Base-by-base conservation (phyloP, 2,888 invertebrate species). In the Ichneumoninae sp. region DNA sequence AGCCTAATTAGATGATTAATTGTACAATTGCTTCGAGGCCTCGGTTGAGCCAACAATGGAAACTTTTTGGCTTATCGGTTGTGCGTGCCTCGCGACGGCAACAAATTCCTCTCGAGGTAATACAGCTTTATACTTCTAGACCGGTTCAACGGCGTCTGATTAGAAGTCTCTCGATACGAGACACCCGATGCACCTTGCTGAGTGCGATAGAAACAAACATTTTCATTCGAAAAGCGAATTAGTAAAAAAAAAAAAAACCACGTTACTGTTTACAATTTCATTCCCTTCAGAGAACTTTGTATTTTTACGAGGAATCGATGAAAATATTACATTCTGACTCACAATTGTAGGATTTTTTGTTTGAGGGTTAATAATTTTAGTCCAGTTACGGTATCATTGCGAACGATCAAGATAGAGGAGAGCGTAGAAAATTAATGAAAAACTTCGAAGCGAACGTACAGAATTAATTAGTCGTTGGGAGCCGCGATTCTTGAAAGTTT, bases 1-100 rank as follows among this genome's bases (percentile, higher is more conserved):
- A 89, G 89, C 89, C 89, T 91, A 91, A 92, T 92, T 91, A 90
- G 88, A 92, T 90, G 91, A 92, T 92, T 93, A 92, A 92, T 92
- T 89, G 91, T 91, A 87, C 88, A 89, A 92, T 92, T 89, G 88
- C 86, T 81, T 65, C 78, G 85, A 83, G 81, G 69, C 78, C 84
- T 79, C 84, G 83, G 71, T 16, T 63, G 57, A 74, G 69, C 80
- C 82, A 90, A 89, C 89, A 89, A 89, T 87, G 85, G 88, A 86
- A 44, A 69, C 82, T 78, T 79, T 79, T 83, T 47, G 85, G 85
- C 90, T 91, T 91, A 91, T 91, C 91, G 89, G 78, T 69, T 40
- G 83, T 85, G 87, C 88, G 88, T 89, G 89, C 86, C 83, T 81
- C 83, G 70, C 47, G 81, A 85, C 85, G 84, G 86, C 87, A 89